These are phyloP conservation scores for Megalops atlanticus DNA, from an alignment of 2,113 vertebrate genomes.

Conservation along the genomic window DNA sequence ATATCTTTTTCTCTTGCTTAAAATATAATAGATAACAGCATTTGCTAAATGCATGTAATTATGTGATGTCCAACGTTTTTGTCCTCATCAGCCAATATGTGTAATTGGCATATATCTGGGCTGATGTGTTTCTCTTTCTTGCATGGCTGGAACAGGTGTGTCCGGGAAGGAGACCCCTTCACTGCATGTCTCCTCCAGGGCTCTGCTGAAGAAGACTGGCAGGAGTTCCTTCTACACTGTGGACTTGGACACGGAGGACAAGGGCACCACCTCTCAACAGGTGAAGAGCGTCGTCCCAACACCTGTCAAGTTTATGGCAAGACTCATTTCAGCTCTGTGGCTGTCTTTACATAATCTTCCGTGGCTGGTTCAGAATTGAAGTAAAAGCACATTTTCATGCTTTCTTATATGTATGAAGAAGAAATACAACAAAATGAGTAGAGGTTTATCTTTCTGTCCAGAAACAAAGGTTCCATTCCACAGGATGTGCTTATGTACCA, in stretches of 20 bases:
- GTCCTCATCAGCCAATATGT: no score
- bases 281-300: slow-evolving; percentile 30
- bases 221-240: slow-evolving; percentile 30
- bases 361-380: background rate
- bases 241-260: slow-evolving; percentile 15
- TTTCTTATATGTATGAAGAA: no score
- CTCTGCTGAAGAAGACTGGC: slow-evolving; percentile 46
- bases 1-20: no score
- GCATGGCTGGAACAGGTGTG: slow-evolving; percentile 38
- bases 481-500: no score
- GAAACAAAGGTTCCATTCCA: no score
- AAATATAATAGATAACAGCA: no score
- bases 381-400: no score
- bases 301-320: background rate
- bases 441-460: background rate
- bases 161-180: slow-evolving; percentile 45
- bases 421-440: background rate
- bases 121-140: background rate
- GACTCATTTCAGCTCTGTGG: background rate
- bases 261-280: slow-evolving; percentile 42
- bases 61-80: no score
- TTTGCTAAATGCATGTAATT: no score
- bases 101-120: background rate
- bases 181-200: slow-evolving; percentile 45
- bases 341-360: background rate